A percentile compares a stretch with the other conserved stretches of the same genome.
These are phyloP conservation scores for Diadegma fenestrale DNA, from an alignment of 2,888 invertebrate genomes.

Conservation along the genomic window DNA sequence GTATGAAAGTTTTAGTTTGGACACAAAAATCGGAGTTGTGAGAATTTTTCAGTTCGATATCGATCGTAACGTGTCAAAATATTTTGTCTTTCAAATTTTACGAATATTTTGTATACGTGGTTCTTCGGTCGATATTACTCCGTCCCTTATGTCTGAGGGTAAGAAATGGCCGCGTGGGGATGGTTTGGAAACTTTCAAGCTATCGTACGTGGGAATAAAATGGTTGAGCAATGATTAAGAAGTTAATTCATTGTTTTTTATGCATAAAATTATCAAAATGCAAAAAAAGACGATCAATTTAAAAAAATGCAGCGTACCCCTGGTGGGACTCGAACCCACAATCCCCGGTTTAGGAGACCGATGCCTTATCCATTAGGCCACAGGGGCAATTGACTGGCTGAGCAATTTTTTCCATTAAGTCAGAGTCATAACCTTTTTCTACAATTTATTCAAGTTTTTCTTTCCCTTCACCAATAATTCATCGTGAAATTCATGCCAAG, in stretches of 20 bases:
- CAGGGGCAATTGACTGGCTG: slow-evolving; percentile 87
- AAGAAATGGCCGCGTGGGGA: background rate
- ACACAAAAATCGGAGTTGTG: background rate
- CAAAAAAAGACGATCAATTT: slow-evolving; percentile 63
- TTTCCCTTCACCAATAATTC: background rate
- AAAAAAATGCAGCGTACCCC: slow-evolving; percentile 87
- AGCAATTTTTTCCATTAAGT: slow-evolving; percentile 34
- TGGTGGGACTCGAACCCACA: slow-evolving; percentile 95
- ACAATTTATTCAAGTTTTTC: background rate
- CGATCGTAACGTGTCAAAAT: background rate
- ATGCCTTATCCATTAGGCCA: slow-evolving; percentile 94
- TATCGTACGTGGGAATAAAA: background rate
- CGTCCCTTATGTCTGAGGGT: background rate
- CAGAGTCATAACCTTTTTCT: slow-evolving; percentile 4
- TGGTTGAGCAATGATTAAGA: background rate
- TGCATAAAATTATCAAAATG: background rate
- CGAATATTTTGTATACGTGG: too few relatives aligned
- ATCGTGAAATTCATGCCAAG: background rate
- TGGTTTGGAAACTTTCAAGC: background rate
- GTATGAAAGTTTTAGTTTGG: background rate
- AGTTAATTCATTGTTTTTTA: background rate
- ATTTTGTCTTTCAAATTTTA: background rate
- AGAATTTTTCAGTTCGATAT: too few relatives aligned
- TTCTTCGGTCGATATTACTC: too few relatives aligned
- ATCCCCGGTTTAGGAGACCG: slow-evolving; percentile 94